Conservation (phyloP, 2,888 invertebrate species). For the Osmoderma eremita region DNA sequence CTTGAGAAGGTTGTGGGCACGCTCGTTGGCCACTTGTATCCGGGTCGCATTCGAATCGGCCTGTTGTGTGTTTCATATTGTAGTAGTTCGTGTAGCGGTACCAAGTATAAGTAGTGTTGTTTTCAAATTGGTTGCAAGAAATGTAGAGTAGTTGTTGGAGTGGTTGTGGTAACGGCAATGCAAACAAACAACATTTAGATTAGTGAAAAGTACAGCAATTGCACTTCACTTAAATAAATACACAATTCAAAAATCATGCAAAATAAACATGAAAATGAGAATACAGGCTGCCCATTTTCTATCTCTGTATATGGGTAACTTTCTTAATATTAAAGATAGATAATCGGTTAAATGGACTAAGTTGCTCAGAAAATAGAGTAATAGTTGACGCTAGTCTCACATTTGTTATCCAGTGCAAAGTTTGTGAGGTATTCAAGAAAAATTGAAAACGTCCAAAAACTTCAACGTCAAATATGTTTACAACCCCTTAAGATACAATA, state of each 20-base stretch:
- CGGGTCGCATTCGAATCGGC: conserved; percentile 94
- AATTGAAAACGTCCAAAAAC: no score
- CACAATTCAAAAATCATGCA: neutral
- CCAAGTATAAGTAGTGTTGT: conserved; percentile 40
- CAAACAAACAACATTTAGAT: conserved; percentile 60
- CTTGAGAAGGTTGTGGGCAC: conserved; percentile 96
- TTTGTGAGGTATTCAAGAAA: no score
- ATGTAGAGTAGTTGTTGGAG: conserved; percentile 47
- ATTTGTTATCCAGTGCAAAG: no score
- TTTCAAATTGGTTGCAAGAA: conserved; percentile 49
- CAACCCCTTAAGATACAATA: no score
- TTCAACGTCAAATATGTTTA: no score
- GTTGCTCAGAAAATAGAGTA: no score
- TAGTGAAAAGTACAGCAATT: conserved; percentile 53
- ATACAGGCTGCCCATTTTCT: no score
- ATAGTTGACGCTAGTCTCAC: no score
- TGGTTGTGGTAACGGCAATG: conserved; percentile 59
- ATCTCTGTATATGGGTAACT: no score
- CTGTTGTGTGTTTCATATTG: conserved; percentile 61
- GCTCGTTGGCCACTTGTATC: conserved; percentile 96
- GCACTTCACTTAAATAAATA: conserved; percentile 1
- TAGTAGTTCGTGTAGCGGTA: conserved; percentile 35
- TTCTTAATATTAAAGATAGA: no score
- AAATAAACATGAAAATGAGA: neutral
- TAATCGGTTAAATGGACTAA: no score